A percentile compares a stretch with the other conserved stretches of the same genome.
phyloP scores from a whole-genome alignment of 2,888 invertebrate species.

The Plusia festucae region DNA sequence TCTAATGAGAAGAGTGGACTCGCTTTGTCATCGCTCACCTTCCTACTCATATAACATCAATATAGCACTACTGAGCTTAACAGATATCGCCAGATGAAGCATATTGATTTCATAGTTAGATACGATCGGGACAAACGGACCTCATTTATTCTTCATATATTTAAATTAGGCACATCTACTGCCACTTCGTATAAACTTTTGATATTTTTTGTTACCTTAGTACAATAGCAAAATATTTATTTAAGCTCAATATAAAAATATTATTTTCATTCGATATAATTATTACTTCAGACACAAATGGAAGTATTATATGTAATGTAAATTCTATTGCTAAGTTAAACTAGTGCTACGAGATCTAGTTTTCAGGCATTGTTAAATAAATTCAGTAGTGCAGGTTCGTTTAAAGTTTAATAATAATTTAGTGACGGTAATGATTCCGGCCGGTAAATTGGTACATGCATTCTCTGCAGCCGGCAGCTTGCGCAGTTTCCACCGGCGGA shows the following conservation, averaged over 20 bases:
- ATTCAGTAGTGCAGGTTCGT: slow-evolving; percentile 12
- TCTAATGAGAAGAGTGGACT: slow-evolving; percentile 17
- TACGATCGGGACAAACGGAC: slow-evolving; percentile 14
- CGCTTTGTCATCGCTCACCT: slow-evolving; percentile 17
- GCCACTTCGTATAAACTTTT: too few relatives aligned
- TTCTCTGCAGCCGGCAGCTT: slow-evolving; percentile 32
- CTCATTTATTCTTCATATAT: neutral
- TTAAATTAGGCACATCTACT: neutral
- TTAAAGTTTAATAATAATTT: slow-evolving; percentile 31
- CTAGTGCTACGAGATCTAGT: neutral
- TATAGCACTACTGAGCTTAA: slow-evolving; percentile 12
- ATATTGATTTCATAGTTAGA: slow-evolving; percentile 32
- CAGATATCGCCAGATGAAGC: slow-evolving; percentile 15
- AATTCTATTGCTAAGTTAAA: too few relatives aligned
- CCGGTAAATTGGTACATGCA: slow-evolving; percentile 32
- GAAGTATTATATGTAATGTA: too few relatives aligned
- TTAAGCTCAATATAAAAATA: too few relatives aligned
- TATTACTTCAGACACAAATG: too few relatives aligned
- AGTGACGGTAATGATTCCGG: slow-evolving; percentile 26
- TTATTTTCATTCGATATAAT: too few relatives aligned
- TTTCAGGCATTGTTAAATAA: slow-evolving; percentile 10
- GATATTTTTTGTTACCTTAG: too few relatives aligned
- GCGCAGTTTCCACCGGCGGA: slow-evolving; percentile 45
- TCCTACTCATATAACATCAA: slow-evolving; percentile 21
- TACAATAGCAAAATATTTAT: too few relatives aligned